Evolutionary conservation across 2,797 vertebrate genomes (phyloP), one percentile per base, ranked within the genome.

Genomic region (Amblyopsis hoosieri): DNA sequence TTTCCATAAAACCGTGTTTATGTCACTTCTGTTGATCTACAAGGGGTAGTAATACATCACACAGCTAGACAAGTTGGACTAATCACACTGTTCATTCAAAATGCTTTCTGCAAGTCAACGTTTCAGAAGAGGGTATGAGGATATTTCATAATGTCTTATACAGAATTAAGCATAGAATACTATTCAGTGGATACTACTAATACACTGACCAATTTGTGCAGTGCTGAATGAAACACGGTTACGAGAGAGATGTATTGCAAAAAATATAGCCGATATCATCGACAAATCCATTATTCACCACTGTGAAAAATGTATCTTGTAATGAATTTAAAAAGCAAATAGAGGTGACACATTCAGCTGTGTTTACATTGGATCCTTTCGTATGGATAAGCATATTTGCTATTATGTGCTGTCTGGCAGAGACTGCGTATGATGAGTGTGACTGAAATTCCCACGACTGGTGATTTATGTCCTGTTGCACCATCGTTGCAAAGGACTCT

Each of bases 1-100:
- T 63, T 79, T 80, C 60, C 78, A 55, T 54, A 47, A 62, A 65
- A 15, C 45, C 17, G 8, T 54, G 37, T 87, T 83, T 85, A 86
- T 72, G 42, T 55, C 59, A 54, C 37, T 14, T 45, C 71, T 75
- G 74, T 52, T 60, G 57, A 54, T 63, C 56, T 56, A 17, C 61
- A 50, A 11, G 7, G 23, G 52, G 23, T 45, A 66, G 64, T 67
- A 54, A 65, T 88, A 85, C 85, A 89, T 87, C 79, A 74, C 64
- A 48, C 2, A 2, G 66, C 78, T 71, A 64, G 72, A 74, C 64
- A 74, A 54, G 52, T 59, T 49, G 68, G n/a, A 57, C 53, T 69
- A 78, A 80, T 76, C 52, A 62, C 54, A 10, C 54, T 15, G 52
- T 58, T 80, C 76, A 80, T 78, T 74, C 37, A 70, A 51, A 75